Percentiles rank a stretch among this genome's conserved stretches.
Evolutionary conservation across 2,113 vertebrate species (phyloP).

Genomic region (Neolamprologus falcicula): DNA sequence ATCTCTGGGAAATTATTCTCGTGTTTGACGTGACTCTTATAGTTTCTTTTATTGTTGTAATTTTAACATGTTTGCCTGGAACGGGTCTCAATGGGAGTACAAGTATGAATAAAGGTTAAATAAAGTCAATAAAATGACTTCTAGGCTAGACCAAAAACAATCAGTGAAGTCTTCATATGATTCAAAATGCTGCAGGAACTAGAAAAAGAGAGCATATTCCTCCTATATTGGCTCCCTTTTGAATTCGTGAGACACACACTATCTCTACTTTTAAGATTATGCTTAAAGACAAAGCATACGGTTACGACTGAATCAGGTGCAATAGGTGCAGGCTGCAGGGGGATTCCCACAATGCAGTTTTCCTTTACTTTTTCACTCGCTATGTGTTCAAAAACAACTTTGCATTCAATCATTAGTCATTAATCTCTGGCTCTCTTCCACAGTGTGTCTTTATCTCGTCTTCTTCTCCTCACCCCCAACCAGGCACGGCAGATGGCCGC

Average conservation of each 20-base stretch:
- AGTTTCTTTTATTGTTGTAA: neutral
- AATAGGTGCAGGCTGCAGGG: neutral
- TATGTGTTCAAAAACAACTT: neutral
- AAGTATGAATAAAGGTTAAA: neutral
- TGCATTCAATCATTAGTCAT: neutral
- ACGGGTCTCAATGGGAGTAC: neutral
- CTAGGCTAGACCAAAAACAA: neutral
- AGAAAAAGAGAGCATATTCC: neutral
- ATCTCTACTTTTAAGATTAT: neutral
- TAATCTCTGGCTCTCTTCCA: neutral
- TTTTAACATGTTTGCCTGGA: neutral
- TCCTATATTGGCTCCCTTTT: neutral
- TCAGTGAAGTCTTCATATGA: neutral
- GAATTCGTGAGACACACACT: neutral
- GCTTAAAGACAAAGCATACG: neutral
- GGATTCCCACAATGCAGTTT: neutral
- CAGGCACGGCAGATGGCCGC: neutral
- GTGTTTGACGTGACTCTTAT: neutral
- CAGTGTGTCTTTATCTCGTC: neutral
- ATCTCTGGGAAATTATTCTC: fast-evolving
- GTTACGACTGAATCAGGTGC: neutral
- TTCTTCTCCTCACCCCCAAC: neutral
- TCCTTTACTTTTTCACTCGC: neutral
- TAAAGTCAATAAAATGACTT: neutral
- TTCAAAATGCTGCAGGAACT: neutral